These are phyloP conservation scores for Eptesicus fuscus DNA, from an alignment of 2,113 vertebrate species.

Conservation along the genomic window DNA sequence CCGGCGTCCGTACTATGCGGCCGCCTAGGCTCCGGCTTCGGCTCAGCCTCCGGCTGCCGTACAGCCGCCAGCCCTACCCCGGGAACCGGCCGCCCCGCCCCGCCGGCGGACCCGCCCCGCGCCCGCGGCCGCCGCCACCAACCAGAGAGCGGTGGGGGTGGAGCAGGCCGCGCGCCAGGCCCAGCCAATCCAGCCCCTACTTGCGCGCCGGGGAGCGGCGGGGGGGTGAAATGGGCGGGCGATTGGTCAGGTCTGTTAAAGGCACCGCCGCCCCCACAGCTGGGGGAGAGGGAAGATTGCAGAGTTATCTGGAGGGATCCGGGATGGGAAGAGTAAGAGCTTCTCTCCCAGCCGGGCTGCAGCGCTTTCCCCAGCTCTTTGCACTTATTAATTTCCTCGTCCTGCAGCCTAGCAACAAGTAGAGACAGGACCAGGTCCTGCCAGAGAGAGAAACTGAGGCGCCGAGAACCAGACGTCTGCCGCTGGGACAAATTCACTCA, in stretches of 20 bases:
- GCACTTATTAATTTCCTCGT: slow-evolving; percentile 12
- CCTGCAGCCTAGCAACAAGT: slow-evolving; percentile 7
- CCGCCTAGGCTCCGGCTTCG: neutral
- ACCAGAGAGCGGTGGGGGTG: slow-evolving; percentile 49
- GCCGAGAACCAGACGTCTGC: neutral
- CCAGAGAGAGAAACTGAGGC: neutral
- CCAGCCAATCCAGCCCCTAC: slow-evolving; percentile 50
- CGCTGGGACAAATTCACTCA: neutral
- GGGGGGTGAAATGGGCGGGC: neutral
- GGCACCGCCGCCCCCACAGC: neutral
- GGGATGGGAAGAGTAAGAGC: neutral
- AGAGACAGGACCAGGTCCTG: neutral
- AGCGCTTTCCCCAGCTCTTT: neutral
- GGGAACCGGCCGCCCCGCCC: slow-evolving; percentile 65
- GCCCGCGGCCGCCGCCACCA: slow-evolving; percentile 48
- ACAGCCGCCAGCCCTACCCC: slow-evolving; percentile 41
- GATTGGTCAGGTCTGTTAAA: slow-evolving; percentile 71
- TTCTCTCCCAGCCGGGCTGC: neutral
- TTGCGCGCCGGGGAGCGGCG: neutral
- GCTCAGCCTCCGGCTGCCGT: neutral
- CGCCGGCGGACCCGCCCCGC: slow-evolving; percentile 57
- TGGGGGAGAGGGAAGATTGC: neutral
- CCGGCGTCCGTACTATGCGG: slow-evolving; percentile 5
- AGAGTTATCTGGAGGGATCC: neutral
- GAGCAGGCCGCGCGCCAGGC: slow-evolving; percentile 49